A percentile compares a stretch with the other conserved stretches of the same genome.
Conservation (phyloP, 2,113 vertebrate genomes). For the Sapajus apella region DNA sequence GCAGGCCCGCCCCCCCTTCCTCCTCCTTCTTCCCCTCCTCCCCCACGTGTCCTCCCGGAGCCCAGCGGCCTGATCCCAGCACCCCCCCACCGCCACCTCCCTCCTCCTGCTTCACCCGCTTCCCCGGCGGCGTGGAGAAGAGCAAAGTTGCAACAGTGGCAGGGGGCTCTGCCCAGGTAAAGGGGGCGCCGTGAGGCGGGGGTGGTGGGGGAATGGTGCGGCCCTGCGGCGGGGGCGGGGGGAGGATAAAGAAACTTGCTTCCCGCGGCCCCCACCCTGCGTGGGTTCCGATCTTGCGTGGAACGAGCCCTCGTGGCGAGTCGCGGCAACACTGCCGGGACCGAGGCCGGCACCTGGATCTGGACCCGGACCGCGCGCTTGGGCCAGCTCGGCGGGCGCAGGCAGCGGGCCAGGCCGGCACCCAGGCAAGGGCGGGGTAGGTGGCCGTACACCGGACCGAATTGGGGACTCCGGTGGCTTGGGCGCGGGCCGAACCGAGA, state of each 20-base stretch:
- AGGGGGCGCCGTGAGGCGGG: conserved; percentile 61
- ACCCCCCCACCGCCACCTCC: conserved; percentile 66
- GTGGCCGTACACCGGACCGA: conserved; percentile 65
- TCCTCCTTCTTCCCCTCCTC: conserved; percentile 75
- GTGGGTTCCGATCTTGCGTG: conserved; percentile 75
- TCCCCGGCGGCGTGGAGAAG: conserved; percentile 68
- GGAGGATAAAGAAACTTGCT: conserved; percentile 78
- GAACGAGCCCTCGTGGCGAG: conserved; percentile 75
- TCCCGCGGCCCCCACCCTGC: conserved; percentile 61
- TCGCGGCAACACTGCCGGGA: conserved; percentile 64
- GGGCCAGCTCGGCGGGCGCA: conserved; percentile 48
- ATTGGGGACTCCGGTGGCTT: conserved; percentile 60
- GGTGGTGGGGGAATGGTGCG: conserved; percentile 46
- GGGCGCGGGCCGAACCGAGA: conserved; percentile 68
- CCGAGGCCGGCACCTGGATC: conserved; percentile 66
- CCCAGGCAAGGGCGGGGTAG: conserved; percentile 74
- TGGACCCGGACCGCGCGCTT: conserved; percentile 55
- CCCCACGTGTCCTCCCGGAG: conserved; percentile 79
- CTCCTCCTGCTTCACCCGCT: conserved; percentile 68
- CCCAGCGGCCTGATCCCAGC: conserved; percentile 79
- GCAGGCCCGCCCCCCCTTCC: conserved; percentile 78
- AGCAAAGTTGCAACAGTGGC: conserved; percentile 78
- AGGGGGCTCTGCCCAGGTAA: conserved; percentile 76
- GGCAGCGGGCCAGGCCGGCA: conserved; percentile 77
- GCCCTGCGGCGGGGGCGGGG: conserved; percentile 61